Percentiles rank a stretch among this genome's conserved stretches.
Conservation (phyloP, 2,113 vertebrate species). For the Lethenteron reissneri region DNA sequence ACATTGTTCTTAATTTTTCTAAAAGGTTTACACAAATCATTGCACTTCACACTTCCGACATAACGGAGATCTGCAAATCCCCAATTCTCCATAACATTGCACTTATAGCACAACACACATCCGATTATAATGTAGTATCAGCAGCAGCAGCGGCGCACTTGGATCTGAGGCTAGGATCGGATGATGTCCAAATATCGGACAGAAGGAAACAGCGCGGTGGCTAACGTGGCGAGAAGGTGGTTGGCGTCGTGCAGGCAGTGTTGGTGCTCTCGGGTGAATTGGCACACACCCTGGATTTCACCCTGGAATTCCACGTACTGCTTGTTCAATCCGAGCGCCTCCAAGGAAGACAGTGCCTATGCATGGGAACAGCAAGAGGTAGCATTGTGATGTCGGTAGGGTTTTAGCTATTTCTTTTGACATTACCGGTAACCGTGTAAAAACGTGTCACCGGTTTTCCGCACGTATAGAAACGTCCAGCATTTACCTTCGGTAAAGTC, state of each 20-base stretch:
- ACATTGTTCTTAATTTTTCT: no score
- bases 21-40: no score
- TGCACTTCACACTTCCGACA: no score
- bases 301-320: constrained; percentile 63
- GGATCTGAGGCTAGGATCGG: constrained; percentile 20
- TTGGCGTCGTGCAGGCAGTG: constrained; percentile 58
- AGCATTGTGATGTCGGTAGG: neutral
- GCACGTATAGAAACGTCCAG: no score
- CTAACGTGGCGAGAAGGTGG: constrained; percentile 47
- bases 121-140: no score
- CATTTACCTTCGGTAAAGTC: no score
- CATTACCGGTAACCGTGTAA: no score
- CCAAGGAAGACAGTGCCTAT: constrained; percentile 44
- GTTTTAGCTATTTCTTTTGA: neutral
- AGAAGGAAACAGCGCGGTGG: constrained; percentile 62
- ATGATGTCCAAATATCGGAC: constrained; percentile 69
- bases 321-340: constrained; percentile 49
- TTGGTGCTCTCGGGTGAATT: constrained; percentile 60
- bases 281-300: constrained; percentile 36
- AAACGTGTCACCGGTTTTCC: no score
- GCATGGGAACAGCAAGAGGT: neutral
- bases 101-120: no score
- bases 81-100: no score
- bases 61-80: no score
- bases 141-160: no score